Evolutionary conservation across 2,888 invertebrate genomes (phyloP).

Genomic region (Plemyria rubiginata): DNA sequence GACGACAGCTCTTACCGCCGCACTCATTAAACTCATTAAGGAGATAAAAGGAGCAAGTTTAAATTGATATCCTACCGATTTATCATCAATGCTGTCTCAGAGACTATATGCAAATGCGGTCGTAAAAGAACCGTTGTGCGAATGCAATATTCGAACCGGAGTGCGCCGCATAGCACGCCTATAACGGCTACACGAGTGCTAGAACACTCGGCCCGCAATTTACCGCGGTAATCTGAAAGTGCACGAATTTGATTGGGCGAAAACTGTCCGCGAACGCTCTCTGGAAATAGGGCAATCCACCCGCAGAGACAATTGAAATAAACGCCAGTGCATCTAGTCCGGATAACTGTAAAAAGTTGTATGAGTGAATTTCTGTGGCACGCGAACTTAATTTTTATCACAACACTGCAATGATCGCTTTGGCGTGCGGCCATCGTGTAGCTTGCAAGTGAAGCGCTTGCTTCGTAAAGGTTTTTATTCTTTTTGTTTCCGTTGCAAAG

Average conservation of each 20-base stretch:
- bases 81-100: constrained; percentile 6
- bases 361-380: constrained; percentile 41
- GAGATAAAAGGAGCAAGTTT: constrained; percentile 21
- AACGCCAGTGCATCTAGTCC: constrained; percentile 58
- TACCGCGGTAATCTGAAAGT: constrained; percentile 53
- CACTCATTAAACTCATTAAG: constrained; percentile 40
- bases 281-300: constrained; percentile 78
- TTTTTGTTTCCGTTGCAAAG: constrained; percentile 72
- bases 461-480: constrained; percentile 67
- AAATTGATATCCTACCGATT: constrained; percentile 34
- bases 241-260: constrained; percentile 66
- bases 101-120: constrained; percentile 7
- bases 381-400: constrained; percentile 60
- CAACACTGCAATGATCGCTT: constrained; percentile 54
- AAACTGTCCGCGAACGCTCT: constrained; percentile 68
- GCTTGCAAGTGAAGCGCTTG: constrained; percentile 66
- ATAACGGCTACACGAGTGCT: constrained; percentile 24
- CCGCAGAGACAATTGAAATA: constrained; percentile 81
- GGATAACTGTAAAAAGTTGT: constrained; percentile 44
- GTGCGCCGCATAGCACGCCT: constrained; percentile 15
- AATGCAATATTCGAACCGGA: constrained; percentile 23
- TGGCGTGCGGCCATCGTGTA: constrained; percentile 50
- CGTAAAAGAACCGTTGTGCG: constrained; percentile 15
- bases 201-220: constrained; percentile 34
- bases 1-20: constrained; percentile 36